A percentile compares a stretch with the other conserved stretches of the same genome.
Evolutionary conservation across 2,797 vertebrate species (phyloP).

Genomic region (Scarus forsteni): DNA sequence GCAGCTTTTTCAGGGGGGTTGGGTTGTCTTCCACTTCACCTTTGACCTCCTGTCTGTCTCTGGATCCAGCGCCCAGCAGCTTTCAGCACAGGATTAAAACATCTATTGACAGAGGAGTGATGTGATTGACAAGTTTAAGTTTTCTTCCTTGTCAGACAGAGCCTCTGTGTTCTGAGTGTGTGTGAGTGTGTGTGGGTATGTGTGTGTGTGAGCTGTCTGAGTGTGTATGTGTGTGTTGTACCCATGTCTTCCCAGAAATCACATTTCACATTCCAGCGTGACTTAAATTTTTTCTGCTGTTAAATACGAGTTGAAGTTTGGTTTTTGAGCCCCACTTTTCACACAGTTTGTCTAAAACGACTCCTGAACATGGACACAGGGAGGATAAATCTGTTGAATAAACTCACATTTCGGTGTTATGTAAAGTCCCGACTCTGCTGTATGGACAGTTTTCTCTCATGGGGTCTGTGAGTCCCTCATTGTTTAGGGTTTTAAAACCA

Average conservation of each 20-base stretch:
- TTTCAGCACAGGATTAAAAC: slow-evolving; percentile 76
- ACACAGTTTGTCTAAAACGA: slow-evolving; percentile 37
- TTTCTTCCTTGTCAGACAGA: slow-evolving; percentile 65
- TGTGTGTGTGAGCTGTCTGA: too few relatives aligned
- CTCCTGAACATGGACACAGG: slow-evolving; percentile 18
- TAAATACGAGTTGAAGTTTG: slow-evolving; percentile 36
- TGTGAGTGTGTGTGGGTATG: slow-evolving; percentile 14
- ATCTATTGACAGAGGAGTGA: slow-evolving; percentile 76
- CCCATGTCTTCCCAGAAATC: slow-evolving; percentile 64
- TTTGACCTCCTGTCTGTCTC: slow-evolving; percentile 58
- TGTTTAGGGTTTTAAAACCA: slow-evolving; percentile 1
- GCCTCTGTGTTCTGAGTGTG: slow-evolving; percentile 60
- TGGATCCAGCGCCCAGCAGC: slow-evolving; percentile 54
- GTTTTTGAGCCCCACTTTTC: slow-evolving; percentile 31
- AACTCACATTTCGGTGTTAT: slow-evolving; percentile 49
- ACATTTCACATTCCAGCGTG: slow-evolving; percentile 72
- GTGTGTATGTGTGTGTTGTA: not conserved
- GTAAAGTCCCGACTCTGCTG: slow-evolving; percentile 41
- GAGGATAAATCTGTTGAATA: slow-evolving; percentile 45
- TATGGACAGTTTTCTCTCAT: slow-evolving; percentile 45
- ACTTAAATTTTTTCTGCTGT: slow-evolving; percentile 60
- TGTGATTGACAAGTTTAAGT: slow-evolving; percentile 76
- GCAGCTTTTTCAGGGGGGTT: not conserved
- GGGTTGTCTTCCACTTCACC: slow-evolving; percentile 57
- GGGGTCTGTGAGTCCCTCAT: slow-evolving; percentile 49